Base-by-base conservation (phyloP, 2,888 invertebrate genomes). In the Drosophila imparisetae region DNA sequence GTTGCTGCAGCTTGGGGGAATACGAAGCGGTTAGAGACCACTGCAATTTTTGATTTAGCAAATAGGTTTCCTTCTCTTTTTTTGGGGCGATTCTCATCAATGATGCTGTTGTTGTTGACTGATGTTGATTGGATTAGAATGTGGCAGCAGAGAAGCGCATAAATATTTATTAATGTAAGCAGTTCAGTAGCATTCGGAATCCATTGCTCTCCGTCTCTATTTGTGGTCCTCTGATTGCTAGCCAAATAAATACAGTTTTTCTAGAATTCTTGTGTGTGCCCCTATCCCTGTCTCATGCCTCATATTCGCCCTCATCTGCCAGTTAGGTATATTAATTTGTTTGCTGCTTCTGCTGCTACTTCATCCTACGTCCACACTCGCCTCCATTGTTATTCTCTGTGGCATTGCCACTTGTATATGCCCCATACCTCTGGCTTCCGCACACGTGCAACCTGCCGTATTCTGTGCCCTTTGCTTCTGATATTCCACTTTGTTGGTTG, bases 121-220 rank as follows among this genome's bases (percentile, higher is more conserved):
- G 83, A 70, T 64, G 71, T 66, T 85, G 87, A 84, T 84, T 87
- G 85, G 81, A 84, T 84, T 85, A 85, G 79, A 81, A 69, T 81
- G 50, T 85, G 70, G 64, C 49, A 30, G 27, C 53, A 27, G 36
- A 48, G 59, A 60, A 66, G 45, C 55, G 50, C 64, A 79, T 79
- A 74, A 79, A 80, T 80, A 77, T 77, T 80, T 80, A 77, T 80
- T 71, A 80, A 57, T 66, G 61, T 66, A 69, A 66, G 69, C 69
- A 62, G 49, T 27, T 55, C 2, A 53, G 13, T 54, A 36, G 38
- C 38, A 50, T n/a, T 13, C 13, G 27, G 36, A 40, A 66, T 40
- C 48, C 13, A 42, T 30, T 15, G 40, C 40, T 42, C 29, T 40
- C 2, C 15, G 27, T 2, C 50, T 50, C 50, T 30, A 29, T 57